Evolutionary conservation across 2,888 invertebrate genomes (phyloP).

Genomic region (Sericinus montela): DNA sequence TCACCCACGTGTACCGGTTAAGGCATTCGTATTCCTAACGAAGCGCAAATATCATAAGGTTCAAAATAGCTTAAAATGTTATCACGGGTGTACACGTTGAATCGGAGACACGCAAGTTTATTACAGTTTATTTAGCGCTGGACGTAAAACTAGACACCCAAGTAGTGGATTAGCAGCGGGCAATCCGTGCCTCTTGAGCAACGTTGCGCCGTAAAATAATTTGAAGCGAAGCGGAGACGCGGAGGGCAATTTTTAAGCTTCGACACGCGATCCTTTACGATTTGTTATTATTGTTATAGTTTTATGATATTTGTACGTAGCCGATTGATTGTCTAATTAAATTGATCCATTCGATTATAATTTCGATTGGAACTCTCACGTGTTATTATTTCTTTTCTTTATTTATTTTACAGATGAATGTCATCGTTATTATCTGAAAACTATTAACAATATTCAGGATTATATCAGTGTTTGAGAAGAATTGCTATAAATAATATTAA

Average conservation of each 20-base stretch:
- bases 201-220: constrained; percentile 45
- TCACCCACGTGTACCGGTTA: constrained; percentile 59
- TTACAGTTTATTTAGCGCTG: constrained; percentile 52
- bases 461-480: no score
- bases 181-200: constrained; percentile 52
- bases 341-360: not conserved
- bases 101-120: constrained; percentile 51
- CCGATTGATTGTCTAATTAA: constrained; percentile 10
- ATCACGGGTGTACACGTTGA: constrained; percentile 18
- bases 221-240: constrained; percentile 26
- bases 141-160: constrained; percentile 75
- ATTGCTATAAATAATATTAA: no score
- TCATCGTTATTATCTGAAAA: no score
- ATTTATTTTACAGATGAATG: no score
- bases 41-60: constrained; percentile 31
- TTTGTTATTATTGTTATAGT: constrained; percentile 66
- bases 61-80: constrained; percentile 26
- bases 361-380: not conserved
- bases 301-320: constrained; percentile 34
- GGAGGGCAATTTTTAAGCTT: constrained; percentile 65
- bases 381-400: no score
- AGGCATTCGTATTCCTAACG: constrained; percentile 5
- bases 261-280: constrained; percentile 54
- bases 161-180: constrained; percentile 66
- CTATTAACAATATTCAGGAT: no score